Evolutionary conservation across 2,113 vertebrate genomes (phyloP).

Genomic region (Rhinoptilus africanus): DNA sequence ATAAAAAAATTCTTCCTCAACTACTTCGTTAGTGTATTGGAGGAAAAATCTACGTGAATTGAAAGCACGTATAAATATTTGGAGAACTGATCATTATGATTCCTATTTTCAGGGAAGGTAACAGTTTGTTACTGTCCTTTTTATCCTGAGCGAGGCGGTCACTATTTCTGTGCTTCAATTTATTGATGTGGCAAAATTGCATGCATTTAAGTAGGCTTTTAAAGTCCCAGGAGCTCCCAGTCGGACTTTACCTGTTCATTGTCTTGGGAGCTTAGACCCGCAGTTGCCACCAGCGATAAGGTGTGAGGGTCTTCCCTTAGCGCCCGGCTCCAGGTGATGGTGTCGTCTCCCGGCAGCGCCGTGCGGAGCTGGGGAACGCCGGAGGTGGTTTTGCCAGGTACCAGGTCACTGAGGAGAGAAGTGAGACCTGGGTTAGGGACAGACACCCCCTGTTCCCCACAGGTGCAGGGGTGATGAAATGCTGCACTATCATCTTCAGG

Average conservation of each 20-base stretch:
- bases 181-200: fast-evolving
- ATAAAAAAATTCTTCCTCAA: not conserved
- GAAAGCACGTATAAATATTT: not conserved
- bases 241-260: not conserved
- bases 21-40: fast-evolving
- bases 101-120: not conserved
- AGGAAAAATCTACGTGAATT: not conserved
- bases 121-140: not conserved
- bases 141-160: fast-evolving
- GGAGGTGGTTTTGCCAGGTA: not conserved
- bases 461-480: not conserved
- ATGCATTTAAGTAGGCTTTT: not conserved
- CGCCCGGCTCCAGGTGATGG: fast-evolving
- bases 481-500: not conserved
- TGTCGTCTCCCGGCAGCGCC: fast-evolving
- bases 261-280: fast-evolving
- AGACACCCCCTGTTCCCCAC: not conserved
- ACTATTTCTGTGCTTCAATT: fast-evolving
- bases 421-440: not conserved
- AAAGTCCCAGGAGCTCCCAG: not conserved
- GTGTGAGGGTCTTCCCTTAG: not conserved
- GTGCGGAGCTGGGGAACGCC: not conserved
- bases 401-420: fast-evolving
- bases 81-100: not conserved
- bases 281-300: not conserved